Conservation (phyloP, 2,797 vertebrate genomes). For the Columba guinea region DNA sequence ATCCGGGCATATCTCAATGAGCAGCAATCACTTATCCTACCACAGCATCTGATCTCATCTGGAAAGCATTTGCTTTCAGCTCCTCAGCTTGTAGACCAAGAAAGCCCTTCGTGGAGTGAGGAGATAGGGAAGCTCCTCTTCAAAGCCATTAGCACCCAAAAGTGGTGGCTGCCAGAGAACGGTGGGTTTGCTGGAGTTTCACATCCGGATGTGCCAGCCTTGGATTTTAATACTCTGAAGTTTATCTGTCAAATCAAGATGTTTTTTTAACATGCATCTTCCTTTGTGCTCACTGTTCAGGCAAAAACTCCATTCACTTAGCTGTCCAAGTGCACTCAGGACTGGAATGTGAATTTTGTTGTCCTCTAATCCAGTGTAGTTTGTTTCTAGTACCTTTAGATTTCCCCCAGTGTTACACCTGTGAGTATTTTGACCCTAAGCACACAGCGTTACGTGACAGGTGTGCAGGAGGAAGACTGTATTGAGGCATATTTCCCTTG, state of each 20-base stretch:
- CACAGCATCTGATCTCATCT: not conserved
- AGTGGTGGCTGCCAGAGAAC: rapidly evolving
- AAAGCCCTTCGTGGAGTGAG: not conserved
- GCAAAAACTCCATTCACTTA: not conserved
- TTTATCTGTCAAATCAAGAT: not conserved
- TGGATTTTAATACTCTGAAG: not conserved
- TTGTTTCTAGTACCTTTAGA: not conserved
- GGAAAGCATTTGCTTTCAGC: not conserved
- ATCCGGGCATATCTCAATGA: not conserved
- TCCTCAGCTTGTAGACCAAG: not conserved
- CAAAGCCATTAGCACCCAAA: not conserved
- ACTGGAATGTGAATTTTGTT: not conserved
- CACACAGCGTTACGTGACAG: not conserved
- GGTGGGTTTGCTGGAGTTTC: not conserved
- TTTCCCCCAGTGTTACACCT: not conserved
- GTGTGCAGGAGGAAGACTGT: not conserved
- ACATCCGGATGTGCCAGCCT: not conserved
- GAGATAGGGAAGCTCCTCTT: not conserved
- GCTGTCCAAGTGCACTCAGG: not conserved
- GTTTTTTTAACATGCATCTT: not conserved
- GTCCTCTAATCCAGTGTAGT: not conserved
- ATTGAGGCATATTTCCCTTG: not conserved
- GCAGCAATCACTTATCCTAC: not conserved
- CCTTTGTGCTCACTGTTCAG: not conserved
- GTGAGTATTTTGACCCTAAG: not conserved